Percentiles rank a stretch among this genome's conserved stretches.
Evolutionary conservation across 35 echinoderm and acorn worm species (phyloP).

Genomic region (Nesometra sesokonis): DNA sequence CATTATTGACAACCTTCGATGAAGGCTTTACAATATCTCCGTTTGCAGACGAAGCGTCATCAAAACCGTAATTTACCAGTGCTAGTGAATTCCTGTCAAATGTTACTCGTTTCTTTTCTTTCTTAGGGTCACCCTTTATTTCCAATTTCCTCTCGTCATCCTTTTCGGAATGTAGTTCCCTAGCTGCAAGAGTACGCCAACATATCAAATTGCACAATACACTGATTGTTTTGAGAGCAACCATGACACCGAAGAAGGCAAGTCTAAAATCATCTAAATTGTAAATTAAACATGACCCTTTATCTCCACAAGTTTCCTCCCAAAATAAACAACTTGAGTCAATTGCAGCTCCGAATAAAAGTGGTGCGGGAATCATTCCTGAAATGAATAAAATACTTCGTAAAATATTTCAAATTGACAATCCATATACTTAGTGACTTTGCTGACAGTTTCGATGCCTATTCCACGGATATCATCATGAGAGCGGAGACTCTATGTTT

Average conservation of each 20-base stretch:
- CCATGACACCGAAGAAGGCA: background rate
- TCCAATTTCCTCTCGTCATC: background rate
- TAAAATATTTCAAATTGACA: no score
- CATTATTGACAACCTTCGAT: background rate
- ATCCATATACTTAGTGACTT: no score
- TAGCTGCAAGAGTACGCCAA: background rate
- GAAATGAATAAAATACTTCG: background rate
- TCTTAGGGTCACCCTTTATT: background rate
- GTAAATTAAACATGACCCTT: conserved; percentile 67
- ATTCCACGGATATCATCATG: no score
- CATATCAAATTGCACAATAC: background rate
- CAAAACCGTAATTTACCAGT: background rate
- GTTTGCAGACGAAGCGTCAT: background rate
- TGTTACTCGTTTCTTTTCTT: background rate
- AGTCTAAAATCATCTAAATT: conserved; percentile 43
- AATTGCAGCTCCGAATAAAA: conserved; percentile 71
- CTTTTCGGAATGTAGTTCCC: background rate
- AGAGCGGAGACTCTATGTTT: no score
- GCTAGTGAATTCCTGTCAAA: background rate
- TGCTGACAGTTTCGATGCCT: no score
- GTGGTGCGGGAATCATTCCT: conserved; percentile 76
- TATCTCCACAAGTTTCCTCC: conserved; percentile 49
- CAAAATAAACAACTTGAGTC: conserved; percentile 61
- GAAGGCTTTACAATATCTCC: background rate
- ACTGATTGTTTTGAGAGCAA: background rate